Percentiles rank a stretch among this genome's conserved stretches.
phyloP scores from a whole-genome alignment of 2,888 invertebrate genomes.

The Amphipyra tragopoginis region DNA sequence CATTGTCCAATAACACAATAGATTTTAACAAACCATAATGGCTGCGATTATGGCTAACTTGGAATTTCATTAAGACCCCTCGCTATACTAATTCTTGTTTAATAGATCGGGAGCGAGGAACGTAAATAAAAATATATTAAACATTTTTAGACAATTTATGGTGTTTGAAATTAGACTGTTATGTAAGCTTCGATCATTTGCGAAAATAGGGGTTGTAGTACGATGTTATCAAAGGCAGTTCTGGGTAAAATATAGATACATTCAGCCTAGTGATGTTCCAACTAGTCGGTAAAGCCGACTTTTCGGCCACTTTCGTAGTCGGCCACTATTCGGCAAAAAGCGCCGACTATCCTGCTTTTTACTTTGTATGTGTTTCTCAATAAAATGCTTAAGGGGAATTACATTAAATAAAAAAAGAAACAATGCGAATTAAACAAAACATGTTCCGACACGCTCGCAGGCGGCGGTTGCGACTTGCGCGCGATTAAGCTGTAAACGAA shows the following conservation, averaged over 20 bases:
- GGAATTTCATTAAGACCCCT: slow-evolving; percentile 82
- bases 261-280: too few species aligned
- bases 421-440: too few species aligned
- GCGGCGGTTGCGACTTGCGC: too few species aligned
- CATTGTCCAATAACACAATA: slow-evolving; percentile 81
- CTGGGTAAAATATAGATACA: neutral
- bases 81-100: slow-evolving; percentile 57
- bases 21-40: slow-evolving; percentile 83
- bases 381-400: too few species aligned
- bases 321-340: too few species aligned
- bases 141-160: slow-evolving; percentile 15
- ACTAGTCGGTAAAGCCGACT: too few species aligned
- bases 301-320: too few species aligned
- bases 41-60: slow-evolving; percentile 73
- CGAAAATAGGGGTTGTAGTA: neutral
- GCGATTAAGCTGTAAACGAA: too few species aligned
- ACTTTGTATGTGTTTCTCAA: too few species aligned
- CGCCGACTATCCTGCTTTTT: too few species aligned
- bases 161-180: neutral
- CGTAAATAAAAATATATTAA: slow-evolving; percentile 36
- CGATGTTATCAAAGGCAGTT: neutral
- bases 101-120: slow-evolving; percentile 45
- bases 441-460: too few species aligned
- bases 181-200: neutral
- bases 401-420: too few species aligned